These are phyloP conservation scores for Dimorphilus gyrociliatus DNA, from an alignment of 2,888 invertebrate species.

Conservation along the genomic window DNA sequence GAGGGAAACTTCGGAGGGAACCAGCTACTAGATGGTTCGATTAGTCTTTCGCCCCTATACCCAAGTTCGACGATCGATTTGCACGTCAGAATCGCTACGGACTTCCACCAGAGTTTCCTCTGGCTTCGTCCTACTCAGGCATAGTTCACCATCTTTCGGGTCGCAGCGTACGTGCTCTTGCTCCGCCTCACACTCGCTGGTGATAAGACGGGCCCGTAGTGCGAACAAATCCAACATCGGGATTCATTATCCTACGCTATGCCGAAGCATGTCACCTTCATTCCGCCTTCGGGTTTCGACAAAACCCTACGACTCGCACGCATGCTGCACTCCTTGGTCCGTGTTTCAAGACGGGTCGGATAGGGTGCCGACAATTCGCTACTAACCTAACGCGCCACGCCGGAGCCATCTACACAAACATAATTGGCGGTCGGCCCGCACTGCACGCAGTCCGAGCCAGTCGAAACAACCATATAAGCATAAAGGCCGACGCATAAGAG, in stretches of 20 bases:
- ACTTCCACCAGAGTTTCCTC: constrained; percentile 54
- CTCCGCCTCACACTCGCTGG: not conserved
- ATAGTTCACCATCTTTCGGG: not conserved
- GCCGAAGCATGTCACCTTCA: not conserved
- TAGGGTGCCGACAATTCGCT: constrained; percentile 36
- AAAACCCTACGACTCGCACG: constrained; percentile 50
- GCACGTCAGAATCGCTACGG: constrained; percentile 59
- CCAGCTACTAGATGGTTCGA: constrained; percentile 62
- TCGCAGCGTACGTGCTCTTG: not conserved
- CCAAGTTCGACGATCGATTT: constrained; percentile 61
- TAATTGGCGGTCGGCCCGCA: constrained; percentile 7
- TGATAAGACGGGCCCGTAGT: not conserved
- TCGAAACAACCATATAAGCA: constrained; percentile 7
- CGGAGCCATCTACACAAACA: no score
- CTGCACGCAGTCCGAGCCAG: constrained; percentile 10
- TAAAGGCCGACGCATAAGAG: constrained; percentile 5
- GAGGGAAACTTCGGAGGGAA: constrained; percentile 60
- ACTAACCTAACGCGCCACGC: constrained; percentile 9
- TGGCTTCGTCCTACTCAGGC: constrained; percentile 51
- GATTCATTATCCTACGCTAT: not conserved
- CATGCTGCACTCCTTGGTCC: constrained; percentile 57
- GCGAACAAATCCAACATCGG: not conserved
- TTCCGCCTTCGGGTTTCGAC: constrained; percentile 40
- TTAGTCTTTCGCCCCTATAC: constrained; percentile 52
- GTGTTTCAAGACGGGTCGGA: constrained; percentile 55